Evolutionary conservation across 2,797 vertebrate species (phyloP).

Genomic region (Sphaeramia orbicularis): DNA sequence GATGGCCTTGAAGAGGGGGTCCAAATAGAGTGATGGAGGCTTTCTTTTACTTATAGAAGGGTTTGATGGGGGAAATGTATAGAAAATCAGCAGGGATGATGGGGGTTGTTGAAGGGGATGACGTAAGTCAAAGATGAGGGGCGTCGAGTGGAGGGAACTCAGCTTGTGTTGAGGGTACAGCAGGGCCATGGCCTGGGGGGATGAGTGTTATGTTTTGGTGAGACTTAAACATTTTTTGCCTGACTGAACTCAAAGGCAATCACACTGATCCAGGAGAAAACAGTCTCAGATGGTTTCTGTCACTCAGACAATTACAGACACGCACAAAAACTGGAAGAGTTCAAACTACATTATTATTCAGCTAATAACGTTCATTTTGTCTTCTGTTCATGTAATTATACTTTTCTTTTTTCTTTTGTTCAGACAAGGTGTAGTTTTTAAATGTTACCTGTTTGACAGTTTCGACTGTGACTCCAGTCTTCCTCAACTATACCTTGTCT

Average conservation of each 20-base stretch:
- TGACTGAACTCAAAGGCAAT: conserved; percentile 61
- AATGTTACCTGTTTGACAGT: too few relatives aligned
- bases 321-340: neutral
- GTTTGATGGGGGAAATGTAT: conserved; percentile 44
- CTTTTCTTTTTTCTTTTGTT: too few relatives aligned
- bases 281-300: conserved; percentile 16
- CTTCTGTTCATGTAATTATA: too few relatives aligned
- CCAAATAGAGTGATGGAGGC: conserved; percentile 31
- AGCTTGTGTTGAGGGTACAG: conserved; percentile 19
- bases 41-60: conserved; percentile 36
- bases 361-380: too few relatives aligned
- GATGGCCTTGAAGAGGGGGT: conserved; percentile 16
- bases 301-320: neutral
- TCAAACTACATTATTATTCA: too few relatives aligned
- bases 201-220: conserved; percentile 54
- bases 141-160: neutral
- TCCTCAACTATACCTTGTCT: too few relatives aligned
- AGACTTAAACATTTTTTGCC: conserved; percentile 58
- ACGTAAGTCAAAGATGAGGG: conserved; percentile 33
- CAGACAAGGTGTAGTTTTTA: too few relatives aligned
- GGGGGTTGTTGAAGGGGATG: conserved; percentile 37
- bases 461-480: too few relatives aligned
- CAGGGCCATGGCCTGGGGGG: conserved; percentile 35
- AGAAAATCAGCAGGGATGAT: conserved; percentile 41
- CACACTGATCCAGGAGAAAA: conserved; percentile 43